Evolutionary conservation across 2,113 vertebrate genomes (phyloP), one percentile per base, ranked within the genome.

Genomic region (Asarcornis scutulata): DNA sequence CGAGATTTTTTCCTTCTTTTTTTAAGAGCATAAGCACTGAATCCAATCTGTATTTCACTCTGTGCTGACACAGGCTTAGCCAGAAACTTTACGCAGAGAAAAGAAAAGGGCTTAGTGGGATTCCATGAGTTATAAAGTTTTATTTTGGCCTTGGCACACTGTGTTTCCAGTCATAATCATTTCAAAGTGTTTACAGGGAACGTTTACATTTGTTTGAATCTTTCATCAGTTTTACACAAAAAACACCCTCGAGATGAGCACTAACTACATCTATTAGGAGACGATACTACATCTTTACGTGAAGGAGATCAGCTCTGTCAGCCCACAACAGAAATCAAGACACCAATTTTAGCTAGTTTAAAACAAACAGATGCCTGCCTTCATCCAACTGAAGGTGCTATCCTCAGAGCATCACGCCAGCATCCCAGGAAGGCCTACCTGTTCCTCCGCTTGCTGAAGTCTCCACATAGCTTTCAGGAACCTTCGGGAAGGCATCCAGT

Each of bases 401-500:
- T 27, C 75, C 22, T n/a, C 32, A 63, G 16, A 72, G 34, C 10
- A 44, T 27, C 62, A n/a, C 1, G 3, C 11, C 64, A 79, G 71
- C 32, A n/a, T 34, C 50, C 62, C 40, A n/a, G 2, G 38, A 63
- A 88, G 26, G 86, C 91, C 76, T 60, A 99, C 99, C 99, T 96
- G 99, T 99, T 83, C 99, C 99, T 86, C 99, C 99, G 0, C 98
- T 99, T 1, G 98, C 98, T 78, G 99, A 98, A 17, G 99, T 98
- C 97, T 99, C 99, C 94, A 99, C 98, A 93, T 99, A 99, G 97
- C 99, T 99, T 55, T 99, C 99, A 50, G 99, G 99, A 88, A 99
- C 98, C 97, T 99, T 99, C 6, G 99, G 99, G 86, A 99, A 99
- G 74, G 99, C 99, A 96, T 99, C 99, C 96, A 99, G 86, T 88